These are phyloP conservation scores for Spisula subtruncata DNA, from an alignment of 2,888 invertebrate species.

Conservation along the genomic window DNA sequence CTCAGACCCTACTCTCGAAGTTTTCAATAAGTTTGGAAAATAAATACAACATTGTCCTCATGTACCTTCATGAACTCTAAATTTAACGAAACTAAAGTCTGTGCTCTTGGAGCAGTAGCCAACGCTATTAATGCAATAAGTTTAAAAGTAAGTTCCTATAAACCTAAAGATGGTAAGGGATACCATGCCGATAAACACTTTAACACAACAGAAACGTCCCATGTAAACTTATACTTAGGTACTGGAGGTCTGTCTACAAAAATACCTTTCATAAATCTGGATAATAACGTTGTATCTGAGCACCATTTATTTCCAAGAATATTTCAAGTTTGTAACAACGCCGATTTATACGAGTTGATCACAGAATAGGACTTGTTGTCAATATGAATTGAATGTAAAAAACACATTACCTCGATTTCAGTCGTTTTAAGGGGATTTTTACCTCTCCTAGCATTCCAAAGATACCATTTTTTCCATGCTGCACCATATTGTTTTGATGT, in stretches of 20 bases:
- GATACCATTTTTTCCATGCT: constrained; percentile 56
- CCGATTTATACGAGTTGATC: constrained; percentile 60
- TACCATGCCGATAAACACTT: constrained; percentile 39
- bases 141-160: constrained; percentile 63
- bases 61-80: constrained; percentile 48
- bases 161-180: constrained; percentile 32
- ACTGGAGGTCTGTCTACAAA: constrained; percentile 40
- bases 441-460: constrained; percentile 49
- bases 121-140: constrained; percentile 45
- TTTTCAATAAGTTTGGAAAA: constrained; percentile 32
- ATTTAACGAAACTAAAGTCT: constrained; percentile 48
- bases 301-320: constrained; percentile 62
- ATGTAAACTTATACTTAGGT: constrained; percentile 50
- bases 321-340: constrained; percentile 58
- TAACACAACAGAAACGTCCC: constrained; percentile 57
- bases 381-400: constrained; percentile 42
- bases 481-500: constrained; percentile 49
- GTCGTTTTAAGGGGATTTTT: constrained; percentile 40
- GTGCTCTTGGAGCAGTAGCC: constrained; percentile 54
- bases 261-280: constrained; percentile 60
- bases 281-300: constrained; percentile 25
- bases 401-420: constrained; percentile 48
- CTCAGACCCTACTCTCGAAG: constrained; percentile 29
- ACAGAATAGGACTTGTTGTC: constrained; percentile 54
- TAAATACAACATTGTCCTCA: constrained; percentile 25